A percentile compares a stretch with the other conserved stretches of the same genome.
These are phyloP conservation scores for Dendrolimus punctatus DNA, from an alignment of 1,140 invertebrate species.

Conservation along the genomic window DNA sequence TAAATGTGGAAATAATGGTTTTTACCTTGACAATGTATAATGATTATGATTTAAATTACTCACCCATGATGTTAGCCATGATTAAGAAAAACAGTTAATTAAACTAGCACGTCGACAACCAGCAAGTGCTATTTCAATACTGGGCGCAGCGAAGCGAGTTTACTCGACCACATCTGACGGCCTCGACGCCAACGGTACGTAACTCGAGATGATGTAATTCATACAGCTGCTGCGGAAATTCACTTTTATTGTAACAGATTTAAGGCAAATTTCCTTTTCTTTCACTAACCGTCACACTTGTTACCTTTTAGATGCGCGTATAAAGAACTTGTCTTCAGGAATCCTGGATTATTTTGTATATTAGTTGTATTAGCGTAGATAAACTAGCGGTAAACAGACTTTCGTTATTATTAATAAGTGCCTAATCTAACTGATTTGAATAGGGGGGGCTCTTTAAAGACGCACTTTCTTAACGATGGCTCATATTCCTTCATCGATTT, in stretches of 20 bases:
- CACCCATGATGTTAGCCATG: conserved; percentile 59
- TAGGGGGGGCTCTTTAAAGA: no score
- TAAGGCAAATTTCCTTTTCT: conserved; percentile 1
- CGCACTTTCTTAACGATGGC: no score
- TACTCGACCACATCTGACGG: conserved; percentile 21
- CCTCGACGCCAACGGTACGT: conserved; percentile 29
- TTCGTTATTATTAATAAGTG: no score
- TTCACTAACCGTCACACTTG: background rate
- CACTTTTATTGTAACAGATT: conserved; percentile 7
- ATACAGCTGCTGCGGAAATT: conserved; percentile 23
- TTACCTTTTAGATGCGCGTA: background rate
- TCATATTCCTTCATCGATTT: no score
- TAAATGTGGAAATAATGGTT: background rate
- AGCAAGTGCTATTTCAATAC: conserved; percentile 33
- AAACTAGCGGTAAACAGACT: no score
- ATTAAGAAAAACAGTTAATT: conserved; percentile 19
- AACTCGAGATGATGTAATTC: conserved; percentile 51
- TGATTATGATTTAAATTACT: conserved; percentile 15
- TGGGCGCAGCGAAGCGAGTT: conserved; percentile 25
- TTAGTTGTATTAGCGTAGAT: no score
- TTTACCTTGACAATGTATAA: no score
- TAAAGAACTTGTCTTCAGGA: background rate
- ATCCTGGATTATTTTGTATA: no score
- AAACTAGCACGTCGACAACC: conserved; percentile 27
- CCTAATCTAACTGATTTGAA: no score